Conservation (phyloP, 2,113 vertebrate genomes). For the Riparia riparia region DNA sequence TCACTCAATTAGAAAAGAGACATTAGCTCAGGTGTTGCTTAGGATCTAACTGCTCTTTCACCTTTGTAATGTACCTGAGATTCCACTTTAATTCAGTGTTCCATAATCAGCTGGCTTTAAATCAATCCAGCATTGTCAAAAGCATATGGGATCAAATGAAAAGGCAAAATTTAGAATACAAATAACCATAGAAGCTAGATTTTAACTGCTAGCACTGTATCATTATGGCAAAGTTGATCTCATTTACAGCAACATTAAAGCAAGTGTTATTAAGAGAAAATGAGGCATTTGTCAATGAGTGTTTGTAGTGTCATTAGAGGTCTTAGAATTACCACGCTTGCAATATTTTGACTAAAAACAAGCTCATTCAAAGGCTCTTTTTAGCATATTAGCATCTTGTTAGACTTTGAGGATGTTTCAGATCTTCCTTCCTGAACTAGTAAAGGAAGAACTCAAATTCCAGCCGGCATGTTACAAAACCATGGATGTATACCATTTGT, state of each 20-base stretch:
- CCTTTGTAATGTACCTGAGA: not conserved
- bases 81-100: not conserved
- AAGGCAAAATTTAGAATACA: not conserved
- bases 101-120: not conserved
- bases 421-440: not conserved
- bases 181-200: not conserved
- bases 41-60: not conserved
- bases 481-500: not conserved
- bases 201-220: not conserved
- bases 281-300: conserved; percentile 35
- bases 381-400: not conserved
- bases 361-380: conserved; percentile 17
- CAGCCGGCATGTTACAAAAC: not conserved
- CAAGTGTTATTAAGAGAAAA: conserved; percentile 44
- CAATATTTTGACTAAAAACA: conserved; percentile 42
- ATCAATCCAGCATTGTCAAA: conserved; percentile 11
- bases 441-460: not conserved
- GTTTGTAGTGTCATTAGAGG: conserved; percentile 17
- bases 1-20: conserved; percentile 38
- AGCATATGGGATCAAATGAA: conserved; percentile 39
- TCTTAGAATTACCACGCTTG: conserved; percentile 16
- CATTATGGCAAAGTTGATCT: not conserved
- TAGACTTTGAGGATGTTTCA: not conserved
- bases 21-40: conserved; percentile 23
- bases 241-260: conserved; percentile 31